phyloP scores from a whole-genome alignment of 2,888 invertebrate species.

The Anoncus sp. region DNA sequence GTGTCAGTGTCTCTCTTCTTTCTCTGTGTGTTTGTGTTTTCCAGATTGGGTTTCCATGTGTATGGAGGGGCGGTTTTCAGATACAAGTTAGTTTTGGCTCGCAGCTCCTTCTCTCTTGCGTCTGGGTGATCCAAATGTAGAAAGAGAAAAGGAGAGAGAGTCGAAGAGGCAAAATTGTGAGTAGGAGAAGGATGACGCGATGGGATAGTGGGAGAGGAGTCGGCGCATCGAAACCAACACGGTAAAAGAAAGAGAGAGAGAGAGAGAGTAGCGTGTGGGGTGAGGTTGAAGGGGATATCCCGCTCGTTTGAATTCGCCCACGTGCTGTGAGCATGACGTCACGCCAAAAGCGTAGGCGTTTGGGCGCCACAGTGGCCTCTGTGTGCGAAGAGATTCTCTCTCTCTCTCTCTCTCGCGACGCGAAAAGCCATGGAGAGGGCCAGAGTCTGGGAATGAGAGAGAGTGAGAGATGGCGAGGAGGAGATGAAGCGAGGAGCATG shows the following conservation, averaged over 20 bases:
- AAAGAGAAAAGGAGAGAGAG: neutral
- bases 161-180: slow-evolving; percentile 16
- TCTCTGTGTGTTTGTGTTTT: slow-evolving; percentile 16
- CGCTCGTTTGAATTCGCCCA: slow-evolving; percentile 80
- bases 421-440: slow-evolving; percentile 67
- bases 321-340: slow-evolving; percentile 81
- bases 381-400: neutral
- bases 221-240: slow-evolving; percentile 20
- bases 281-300: slow-evolving; percentile 65
- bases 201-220: slow-evolving; percentile 37
- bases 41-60: slow-evolving; percentile 29
- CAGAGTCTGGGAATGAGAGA: slow-evolving; percentile 24
- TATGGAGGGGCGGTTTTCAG: slow-evolving; percentile 9
- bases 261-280: slow-evolving; percentile 65
- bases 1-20: neutral
- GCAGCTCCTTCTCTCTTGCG: slow-evolving; percentile 39
- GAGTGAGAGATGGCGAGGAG: slow-evolving; percentile 79
- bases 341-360: slow-evolving; percentile 84
- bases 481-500: slow-evolving; percentile 45
- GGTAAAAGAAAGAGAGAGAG: slow-evolving; percentile 46
- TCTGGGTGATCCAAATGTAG: slow-evolving; percentile 14
- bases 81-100: slow-evolving; percentile 27
- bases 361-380: slow-evolving; percentile 72
- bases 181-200: slow-evolving; percentile 29
- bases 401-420: neutral